Evolutionary conservation across 2,113 vertebrate genomes (phyloP).

Genomic region (Shinisaurus crocodilurus): DNA sequence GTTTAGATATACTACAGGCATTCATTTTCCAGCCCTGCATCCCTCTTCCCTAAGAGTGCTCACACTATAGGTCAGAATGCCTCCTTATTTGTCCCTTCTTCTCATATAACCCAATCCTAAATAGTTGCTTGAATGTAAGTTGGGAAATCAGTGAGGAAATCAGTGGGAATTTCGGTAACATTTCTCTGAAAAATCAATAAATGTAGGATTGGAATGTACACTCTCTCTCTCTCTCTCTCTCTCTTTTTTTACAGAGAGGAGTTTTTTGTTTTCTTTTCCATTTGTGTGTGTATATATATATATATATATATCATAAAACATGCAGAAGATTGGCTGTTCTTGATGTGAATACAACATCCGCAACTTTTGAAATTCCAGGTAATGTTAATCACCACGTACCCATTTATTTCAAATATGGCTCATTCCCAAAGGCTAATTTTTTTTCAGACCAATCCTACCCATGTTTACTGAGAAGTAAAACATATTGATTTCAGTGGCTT

Average conservation of each 20-base stretch:
- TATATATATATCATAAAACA: not conserved
- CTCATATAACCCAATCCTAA: not conserved
- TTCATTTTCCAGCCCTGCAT: not conserved
- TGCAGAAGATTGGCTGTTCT: not conserved
- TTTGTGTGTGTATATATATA: not conserved
- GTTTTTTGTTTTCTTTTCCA: not conserved
- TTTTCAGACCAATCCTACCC: not conserved
- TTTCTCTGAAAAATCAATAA: not conserved
- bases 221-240: not conserved
- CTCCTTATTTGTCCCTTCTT: not conserved
- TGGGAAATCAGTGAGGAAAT: not conserved
- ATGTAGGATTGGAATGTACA: not conserved
- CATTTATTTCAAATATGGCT: slow-evolving; percentile 59
- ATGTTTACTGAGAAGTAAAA: not conserved
- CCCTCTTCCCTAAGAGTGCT: not conserved
- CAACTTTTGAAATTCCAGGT: not conserved
- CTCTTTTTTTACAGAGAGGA: not conserved
- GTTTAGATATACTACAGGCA: not conserved
- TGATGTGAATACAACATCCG: not conserved
- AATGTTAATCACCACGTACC: slow-evolving; percentile 1
- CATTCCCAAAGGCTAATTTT: slow-evolving; percentile 63
- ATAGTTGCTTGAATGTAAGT: not conserved
- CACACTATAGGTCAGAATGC: no score
- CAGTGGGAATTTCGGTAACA: not conserved
- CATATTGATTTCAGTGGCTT: not conserved